Evolutionary conservation across 1,140 invertebrate genomes (phyloP), one percentile per base, ranked within the genome.

Genomic region (Pogonus chalceus): DNA sequence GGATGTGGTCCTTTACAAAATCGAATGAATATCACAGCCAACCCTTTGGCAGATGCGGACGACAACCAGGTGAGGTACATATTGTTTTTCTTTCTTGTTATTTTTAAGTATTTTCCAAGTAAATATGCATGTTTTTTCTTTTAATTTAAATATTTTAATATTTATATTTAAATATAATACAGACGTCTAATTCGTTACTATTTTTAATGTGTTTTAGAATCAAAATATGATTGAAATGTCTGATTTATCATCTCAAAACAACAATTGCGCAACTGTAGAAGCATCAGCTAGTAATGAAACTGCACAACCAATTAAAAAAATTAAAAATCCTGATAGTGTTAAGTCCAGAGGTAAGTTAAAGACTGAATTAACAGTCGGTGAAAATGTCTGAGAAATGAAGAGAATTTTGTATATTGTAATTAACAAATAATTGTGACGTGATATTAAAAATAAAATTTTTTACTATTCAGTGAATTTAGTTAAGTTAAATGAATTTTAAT

Each of bases 21-120:
- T 48, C 75, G 80, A 58, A 82, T 84, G 60, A 85, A 83, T 55
- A 85, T 85, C 56, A 84, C 82, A 0, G 79, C 79, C 14, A 84
- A 84, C 74, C 82, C 82, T 20, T 64, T 85, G 35, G 81, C 82
- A 12, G 80, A 82, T 56, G 75, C 78, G 46, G 78, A 81, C 53
- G 58, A 67, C 18, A 72, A 72, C 51, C 78, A 80, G 68, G 77
- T 79, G 60, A 77, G 62, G 71, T 76, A 63, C 68, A 72, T 55
- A 53, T 61, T 49, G 26, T 31, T 57, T 53, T 56, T 51, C 56
- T 43, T 58, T 56, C 4, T 31, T 31, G 4, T 31, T 31, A 31
- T 4, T 31, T n/a, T n/a, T n/a, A n/a, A n/a, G n/a, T n/a, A n/a
- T n/a, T n/a, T n/a, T n/a, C n/a, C n/a, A n/a, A n/a, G n/a, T n/a